These are phyloP conservation scores for Pheucticus melanocephalus DNA, from an alignment of 2,113 vertebrate species.

Conservation along the genomic window DNA sequence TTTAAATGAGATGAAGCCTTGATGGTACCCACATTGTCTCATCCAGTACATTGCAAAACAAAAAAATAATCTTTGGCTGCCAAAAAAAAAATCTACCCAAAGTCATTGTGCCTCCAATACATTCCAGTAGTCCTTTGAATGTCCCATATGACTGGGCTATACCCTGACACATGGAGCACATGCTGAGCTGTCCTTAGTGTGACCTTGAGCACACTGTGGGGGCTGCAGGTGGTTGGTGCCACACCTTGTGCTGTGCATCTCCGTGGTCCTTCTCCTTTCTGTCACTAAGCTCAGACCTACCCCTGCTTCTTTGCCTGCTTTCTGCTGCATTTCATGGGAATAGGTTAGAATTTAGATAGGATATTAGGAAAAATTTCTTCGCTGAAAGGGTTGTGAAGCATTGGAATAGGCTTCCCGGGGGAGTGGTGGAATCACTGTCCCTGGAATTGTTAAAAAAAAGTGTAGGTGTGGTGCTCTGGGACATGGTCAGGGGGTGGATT, in stretches of 20 bases:
- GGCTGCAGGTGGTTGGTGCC: not conserved
- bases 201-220: not conserved
- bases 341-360: not conserved
- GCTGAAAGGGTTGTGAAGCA: not conserved
- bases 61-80: not conserved
- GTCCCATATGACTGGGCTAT: not conserved
- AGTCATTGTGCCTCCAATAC: not conserved
- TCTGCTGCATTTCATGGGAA: not conserved
- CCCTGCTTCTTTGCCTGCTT: not conserved
- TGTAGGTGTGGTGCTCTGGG: not conserved
- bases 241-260: rapidly evolving
- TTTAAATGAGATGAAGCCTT: constrained; percentile 27
- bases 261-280: not conserved
- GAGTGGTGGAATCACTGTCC: not conserved
- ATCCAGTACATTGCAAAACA: not conserved
- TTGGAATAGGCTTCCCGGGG: not conserved
- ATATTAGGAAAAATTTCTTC: not conserved
- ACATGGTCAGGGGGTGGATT: not conserved
- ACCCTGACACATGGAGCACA: not conserved
- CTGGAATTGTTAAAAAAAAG: not conserved
- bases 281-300: not conserved
- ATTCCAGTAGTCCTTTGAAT: not conserved
- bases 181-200: rapidly evolving
- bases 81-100: not conserved
- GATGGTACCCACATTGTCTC: not conserved